Percentiles rank a stretch among this genome's conserved stretches.
Evolutionary conservation across 2,797 vertebrate species (phyloP).

Genomic region (Fringilla coelebs): DNA sequence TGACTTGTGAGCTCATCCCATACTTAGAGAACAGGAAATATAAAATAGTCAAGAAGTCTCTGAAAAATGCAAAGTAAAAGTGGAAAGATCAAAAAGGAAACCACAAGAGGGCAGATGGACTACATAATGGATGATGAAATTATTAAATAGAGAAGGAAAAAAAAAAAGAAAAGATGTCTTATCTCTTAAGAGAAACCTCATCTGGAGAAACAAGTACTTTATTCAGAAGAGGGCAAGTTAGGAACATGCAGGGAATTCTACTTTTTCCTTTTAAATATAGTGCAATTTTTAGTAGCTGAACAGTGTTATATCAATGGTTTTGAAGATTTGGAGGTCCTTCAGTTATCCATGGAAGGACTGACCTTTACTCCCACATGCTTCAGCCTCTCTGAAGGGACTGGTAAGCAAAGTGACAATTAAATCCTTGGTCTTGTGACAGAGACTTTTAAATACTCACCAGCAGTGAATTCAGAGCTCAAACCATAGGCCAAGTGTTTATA

Average conservation of each 20-base stretch:
- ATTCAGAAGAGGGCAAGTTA: constrained; percentile 4
- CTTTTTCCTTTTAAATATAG: neutral
- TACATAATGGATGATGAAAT: constrained; percentile 62
- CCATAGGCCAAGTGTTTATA: neutral
- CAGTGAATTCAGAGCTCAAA: neutral
- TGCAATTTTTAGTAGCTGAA: neutral
- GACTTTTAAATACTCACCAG: neutral
- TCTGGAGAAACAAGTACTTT: constrained; percentile 6
- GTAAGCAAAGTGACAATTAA: neutral
- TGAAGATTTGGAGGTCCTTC: neutral
- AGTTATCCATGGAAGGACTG: neutral
- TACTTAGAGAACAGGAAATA: constrained; percentile 38
- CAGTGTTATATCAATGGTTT: neutral
- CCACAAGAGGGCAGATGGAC: constrained; percentile 76
- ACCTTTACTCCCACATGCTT: neutral
- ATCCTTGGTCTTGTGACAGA: neutral
- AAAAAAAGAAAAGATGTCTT: constrained; percentile 3
- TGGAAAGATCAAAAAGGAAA: constrained; percentile 55
- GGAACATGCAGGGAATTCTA: constrained; percentile 4
- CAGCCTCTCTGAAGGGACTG: neutral
- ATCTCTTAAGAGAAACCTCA: constrained; percentile 18
- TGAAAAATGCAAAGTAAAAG: constrained; percentile 47
- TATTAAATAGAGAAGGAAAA: constrained; percentile 14
- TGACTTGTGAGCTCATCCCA: constrained; percentile 42
- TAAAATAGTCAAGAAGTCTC: constrained; percentile 48